phyloP scores from a whole-genome alignment of 2,797 vertebrate genomes.

The Martes flavigula region DNA sequence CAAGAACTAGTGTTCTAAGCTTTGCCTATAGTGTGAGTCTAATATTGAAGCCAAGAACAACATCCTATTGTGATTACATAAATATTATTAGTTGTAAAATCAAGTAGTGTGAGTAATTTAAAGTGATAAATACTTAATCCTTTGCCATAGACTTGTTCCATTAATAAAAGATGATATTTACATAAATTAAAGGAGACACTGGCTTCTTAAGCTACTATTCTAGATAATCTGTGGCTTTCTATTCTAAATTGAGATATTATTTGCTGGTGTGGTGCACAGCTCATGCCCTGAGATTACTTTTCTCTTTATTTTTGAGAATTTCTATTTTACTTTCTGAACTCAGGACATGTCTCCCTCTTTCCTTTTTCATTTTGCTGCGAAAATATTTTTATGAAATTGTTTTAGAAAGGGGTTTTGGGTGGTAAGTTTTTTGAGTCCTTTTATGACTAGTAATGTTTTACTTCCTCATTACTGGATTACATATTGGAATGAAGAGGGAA shows the following conservation, averaged over 20 bases:
- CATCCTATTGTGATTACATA: background rate
- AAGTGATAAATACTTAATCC: background rate
- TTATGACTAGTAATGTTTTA: background rate
- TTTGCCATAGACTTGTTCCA: background rate
- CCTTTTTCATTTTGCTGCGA: background rate
- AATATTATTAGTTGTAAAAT: background rate
- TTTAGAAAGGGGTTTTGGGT: background rate
- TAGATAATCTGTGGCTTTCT: background rate
- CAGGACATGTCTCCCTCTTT: background rate
- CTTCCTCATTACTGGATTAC: background rate
- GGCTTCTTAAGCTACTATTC: background rate
- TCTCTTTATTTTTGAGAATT: background rate
- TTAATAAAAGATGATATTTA: background rate
- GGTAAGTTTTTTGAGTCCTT: background rate
- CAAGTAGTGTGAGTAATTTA: background rate
- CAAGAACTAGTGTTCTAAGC: background rate
- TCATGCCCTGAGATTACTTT: background rate
- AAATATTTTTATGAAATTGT: background rate
- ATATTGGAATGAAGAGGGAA: background rate
- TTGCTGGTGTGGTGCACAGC: background rate
- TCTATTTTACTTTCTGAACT: conserved; percentile 5
- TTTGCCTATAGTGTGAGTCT: background rate
- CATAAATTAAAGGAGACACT: background rate
- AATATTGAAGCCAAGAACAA: background rate
- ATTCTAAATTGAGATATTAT: background rate